Evolutionary conservation across 1,140 invertebrate genomes (phyloP).

Genomic region (Microplitis mediator): DNA sequence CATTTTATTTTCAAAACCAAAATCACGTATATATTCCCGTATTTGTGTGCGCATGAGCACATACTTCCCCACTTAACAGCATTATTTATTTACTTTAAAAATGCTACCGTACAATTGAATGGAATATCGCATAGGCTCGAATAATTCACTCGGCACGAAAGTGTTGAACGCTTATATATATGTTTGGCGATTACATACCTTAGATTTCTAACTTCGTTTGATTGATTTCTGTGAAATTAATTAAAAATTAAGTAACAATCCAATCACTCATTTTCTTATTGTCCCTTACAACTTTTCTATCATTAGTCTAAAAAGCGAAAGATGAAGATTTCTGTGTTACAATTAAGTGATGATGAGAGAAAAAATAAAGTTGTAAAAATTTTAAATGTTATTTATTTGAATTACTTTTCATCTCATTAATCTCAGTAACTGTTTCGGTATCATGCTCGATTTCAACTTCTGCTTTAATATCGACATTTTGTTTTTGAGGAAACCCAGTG

Average conservation of each 20-base stretch:
- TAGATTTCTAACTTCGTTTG: not conserved
- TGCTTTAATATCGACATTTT: not conserved
- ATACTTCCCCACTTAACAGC: no score
- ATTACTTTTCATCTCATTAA: not conserved
- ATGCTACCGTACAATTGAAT: no score
- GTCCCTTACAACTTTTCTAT: not conserved
- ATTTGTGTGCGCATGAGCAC: no score
- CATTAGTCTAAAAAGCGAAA: not conserved
- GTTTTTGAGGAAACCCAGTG: not conserved
- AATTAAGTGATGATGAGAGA: conserved; percentile 8
- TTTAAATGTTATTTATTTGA: not conserved
- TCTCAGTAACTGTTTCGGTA: not conserved
- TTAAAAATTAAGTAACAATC: not conserved
- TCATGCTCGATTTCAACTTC: not conserved
- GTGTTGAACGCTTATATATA: no score
- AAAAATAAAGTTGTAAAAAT: not conserved
- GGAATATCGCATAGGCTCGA: no score
- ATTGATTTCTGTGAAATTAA: not conserved
- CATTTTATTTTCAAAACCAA: no score
- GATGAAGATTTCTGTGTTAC: conserved; percentile 15
- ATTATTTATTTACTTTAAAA: no score
- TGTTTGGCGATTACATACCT: not conserved
- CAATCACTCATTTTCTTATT: not conserved
- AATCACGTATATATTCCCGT: no score
- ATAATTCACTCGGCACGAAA: no score